These are phyloP conservation scores for Dysmachus trigonus DNA, from an alignment of 2,888 invertebrate species.

Conservation along the genomic window DNA sequence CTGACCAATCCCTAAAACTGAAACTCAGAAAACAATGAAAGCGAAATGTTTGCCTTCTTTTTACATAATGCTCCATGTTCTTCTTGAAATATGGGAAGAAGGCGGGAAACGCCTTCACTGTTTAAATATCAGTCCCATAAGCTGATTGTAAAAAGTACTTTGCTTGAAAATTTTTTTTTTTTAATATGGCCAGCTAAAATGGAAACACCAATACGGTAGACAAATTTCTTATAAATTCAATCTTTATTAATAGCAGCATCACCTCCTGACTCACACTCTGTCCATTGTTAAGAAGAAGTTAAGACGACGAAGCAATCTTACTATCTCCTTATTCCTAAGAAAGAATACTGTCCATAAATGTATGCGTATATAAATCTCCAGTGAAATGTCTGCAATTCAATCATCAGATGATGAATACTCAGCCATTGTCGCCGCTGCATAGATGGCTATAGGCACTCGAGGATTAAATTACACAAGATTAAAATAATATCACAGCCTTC, in stretches of 20 bases:
- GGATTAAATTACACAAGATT: conserved; percentile 23
- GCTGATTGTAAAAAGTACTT: neutral
- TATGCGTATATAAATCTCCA: neutral
- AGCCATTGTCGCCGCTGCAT: neutral
- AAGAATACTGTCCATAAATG: neutral
- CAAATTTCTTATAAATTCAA: neutral
- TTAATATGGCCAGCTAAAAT: neutral
- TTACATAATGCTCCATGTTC: neutral
- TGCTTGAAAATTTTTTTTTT: neutral
- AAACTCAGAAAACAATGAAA: neutral
- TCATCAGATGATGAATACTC: neutral
- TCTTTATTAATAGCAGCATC: neutral
- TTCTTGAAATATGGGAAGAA: neutral
- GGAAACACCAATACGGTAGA: neutral
- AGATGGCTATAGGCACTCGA: neutral
- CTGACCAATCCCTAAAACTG: neutral
- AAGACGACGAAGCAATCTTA: neutral
- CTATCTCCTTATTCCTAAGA: neutral
- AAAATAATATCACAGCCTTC: neutral
- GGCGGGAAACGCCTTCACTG: too few species aligned
- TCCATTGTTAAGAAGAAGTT: neutral
- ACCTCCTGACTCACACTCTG: neutral
- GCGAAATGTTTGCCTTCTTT: neutral
- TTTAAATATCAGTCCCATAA: neutral
- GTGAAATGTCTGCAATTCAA: neutral